Percentiles rank a stretch among this genome's conserved stretches.
Evolutionary conservation across 2,113 vertebrate species (phyloP).

Genomic region (Numenius arquata): DNA sequence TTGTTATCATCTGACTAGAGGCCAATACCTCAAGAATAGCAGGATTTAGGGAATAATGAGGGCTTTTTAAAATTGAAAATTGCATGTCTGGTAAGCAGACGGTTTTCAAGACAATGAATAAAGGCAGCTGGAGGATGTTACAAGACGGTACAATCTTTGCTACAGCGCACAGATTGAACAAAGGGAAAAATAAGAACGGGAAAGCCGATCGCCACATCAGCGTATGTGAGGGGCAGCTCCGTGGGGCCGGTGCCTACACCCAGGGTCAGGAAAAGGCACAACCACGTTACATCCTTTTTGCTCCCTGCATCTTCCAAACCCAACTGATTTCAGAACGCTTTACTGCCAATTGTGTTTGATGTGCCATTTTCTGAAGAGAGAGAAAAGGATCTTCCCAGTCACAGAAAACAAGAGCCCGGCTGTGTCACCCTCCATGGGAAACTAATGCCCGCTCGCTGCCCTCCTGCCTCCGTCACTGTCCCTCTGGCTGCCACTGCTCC

Average conservation of each 20-base stretch:
- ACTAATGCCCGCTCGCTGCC: background rate
- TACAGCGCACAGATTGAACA: background rate
- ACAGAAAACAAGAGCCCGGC: background rate
- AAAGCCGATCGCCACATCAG: background rate
- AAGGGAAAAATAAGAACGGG: background rate
- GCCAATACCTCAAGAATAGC: background rate
- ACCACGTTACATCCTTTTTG: background rate
- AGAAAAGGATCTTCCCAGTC: background rate
- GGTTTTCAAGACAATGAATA: background rate
- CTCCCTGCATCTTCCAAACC: background rate
- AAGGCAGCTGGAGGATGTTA: constrained; percentile 28
- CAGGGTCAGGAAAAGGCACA: background rate
- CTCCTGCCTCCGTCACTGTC: background rate
- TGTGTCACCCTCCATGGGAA: background rate
- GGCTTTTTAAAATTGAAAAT: constrained; percentile 36
- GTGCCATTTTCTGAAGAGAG: background rate
- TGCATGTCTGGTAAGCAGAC: constrained; percentile 14
- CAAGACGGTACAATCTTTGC: background rate
- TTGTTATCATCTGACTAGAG: background rate
- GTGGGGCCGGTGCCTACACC: background rate
- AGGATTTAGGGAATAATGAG: constrained; percentile 34
- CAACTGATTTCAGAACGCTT: background rate
- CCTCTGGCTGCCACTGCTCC: background rate
- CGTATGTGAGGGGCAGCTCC: background rate
- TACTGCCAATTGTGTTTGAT: background rate